These are phyloP conservation scores for Sylvilagus floridanus DNA, from an alignment of 2,797 vertebrate genomes.

Conservation along the genomic window DNA sequence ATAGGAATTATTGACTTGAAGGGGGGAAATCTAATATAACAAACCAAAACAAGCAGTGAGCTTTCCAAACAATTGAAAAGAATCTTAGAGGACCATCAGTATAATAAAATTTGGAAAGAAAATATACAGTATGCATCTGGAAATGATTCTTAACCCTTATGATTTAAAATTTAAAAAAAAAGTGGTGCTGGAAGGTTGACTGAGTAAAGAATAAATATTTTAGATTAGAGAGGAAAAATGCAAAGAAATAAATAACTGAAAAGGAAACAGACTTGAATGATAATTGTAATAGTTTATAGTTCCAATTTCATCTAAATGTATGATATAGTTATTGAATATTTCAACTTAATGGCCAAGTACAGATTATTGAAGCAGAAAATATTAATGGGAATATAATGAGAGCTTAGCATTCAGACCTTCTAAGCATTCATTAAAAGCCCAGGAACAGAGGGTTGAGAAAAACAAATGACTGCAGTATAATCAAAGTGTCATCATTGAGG, in stretches of 20 bases:
- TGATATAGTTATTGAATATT: not conserved
- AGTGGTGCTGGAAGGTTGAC: not conserved
- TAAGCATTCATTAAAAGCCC: not conserved
- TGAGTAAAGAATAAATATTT: not conserved
- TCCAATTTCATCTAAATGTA: not conserved
- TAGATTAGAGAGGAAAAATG: not conserved
- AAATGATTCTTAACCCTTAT: not conserved
- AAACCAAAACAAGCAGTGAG: not conserved
- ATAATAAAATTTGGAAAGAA: not conserved
- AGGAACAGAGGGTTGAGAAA: not conserved
- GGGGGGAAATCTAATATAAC: not conserved
- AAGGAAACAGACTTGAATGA: not conserved
- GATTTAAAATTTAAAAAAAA: slow-evolving; percentile 6
- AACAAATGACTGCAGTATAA: not conserved
- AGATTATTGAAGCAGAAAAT: not conserved
- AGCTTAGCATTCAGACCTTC: not conserved
- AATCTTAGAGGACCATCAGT: not conserved
- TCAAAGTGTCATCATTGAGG: not conserved
- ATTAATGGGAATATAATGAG: not conserved
- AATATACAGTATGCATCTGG: not conserved
- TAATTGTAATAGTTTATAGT: not conserved
- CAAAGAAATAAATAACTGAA: not conserved
- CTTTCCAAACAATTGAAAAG: not conserved
- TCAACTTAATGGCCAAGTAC: not conserved
- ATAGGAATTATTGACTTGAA: not conserved